Conservation (phyloP, 2,797 vertebrate species). For the Gymnopithys bicolor region DNA sequence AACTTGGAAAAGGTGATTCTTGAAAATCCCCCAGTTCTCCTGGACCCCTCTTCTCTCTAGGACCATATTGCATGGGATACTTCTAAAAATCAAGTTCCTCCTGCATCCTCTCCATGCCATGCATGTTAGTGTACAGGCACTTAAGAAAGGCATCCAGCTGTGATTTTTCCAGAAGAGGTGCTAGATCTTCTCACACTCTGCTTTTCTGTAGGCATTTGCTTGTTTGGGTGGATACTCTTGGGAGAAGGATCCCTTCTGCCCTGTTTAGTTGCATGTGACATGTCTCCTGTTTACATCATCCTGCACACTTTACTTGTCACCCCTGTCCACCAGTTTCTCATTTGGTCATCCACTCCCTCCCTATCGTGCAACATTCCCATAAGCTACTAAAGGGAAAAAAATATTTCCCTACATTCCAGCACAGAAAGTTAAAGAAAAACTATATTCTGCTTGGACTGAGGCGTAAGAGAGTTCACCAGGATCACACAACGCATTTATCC, state of each 20-base stretch:
- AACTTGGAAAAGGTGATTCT: background rate
- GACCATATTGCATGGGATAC: background rate
- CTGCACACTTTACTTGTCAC: accelerated
- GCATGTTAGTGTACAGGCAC: background rate
- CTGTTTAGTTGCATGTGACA: background rate
- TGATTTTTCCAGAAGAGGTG: background rate
- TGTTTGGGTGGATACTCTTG: background rate
- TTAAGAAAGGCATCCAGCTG: background rate
- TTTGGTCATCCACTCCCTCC: background rate
- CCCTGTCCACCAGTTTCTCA: background rate
- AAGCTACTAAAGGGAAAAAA: background rate
- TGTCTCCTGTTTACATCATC: background rate
- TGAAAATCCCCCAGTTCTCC: background rate
- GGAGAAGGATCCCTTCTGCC: background rate
- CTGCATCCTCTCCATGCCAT: background rate
- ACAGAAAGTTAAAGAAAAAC: background rate
- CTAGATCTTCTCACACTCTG: background rate
- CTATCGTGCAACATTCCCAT: background rate
- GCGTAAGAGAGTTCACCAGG: background rate
- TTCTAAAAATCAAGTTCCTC: background rate
- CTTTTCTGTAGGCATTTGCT: background rate
- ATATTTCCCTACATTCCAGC: background rate
- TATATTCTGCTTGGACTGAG: background rate
- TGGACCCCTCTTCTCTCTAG: background rate
- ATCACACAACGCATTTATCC: background rate